Evolutionary conservation across 1,140 invertebrate species (phyloP).

Genomic region (Hormaphis cornu): DNA sequence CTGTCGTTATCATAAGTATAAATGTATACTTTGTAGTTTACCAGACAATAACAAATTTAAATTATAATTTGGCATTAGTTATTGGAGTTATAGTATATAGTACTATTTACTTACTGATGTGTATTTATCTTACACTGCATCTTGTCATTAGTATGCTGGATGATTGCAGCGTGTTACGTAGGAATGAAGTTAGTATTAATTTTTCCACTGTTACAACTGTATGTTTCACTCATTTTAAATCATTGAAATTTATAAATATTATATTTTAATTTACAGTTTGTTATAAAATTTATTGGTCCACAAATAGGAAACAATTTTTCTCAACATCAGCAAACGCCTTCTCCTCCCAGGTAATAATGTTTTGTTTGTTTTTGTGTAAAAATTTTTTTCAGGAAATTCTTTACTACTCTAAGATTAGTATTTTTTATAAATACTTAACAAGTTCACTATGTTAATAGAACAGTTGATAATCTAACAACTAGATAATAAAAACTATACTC

Average conservation of each 20-base stretch:
- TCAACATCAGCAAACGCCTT: background rate
- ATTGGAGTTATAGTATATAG: slow-evolving; percentile 33
- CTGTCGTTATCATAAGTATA: slow-evolving; percentile 63
- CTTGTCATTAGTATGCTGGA: slow-evolving; percentile 59
- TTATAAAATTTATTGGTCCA: slow-evolving; percentile 17
- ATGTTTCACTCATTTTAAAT: background rate
- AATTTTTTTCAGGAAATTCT: background rate
- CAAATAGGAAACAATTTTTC: background rate
- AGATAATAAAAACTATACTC: background rate
- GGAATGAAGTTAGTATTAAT: slow-evolving; percentile 35
- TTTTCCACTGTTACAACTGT: background rate
- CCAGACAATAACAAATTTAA: slow-evolving; percentile 8
- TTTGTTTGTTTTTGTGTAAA: background rate
- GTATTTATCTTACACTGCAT: slow-evolving; percentile 47
- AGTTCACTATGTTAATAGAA: too few relatives aligned
- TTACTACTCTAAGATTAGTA: too few relatives aligned
- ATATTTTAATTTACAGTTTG: slow-evolving; percentile 16
- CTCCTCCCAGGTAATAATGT: slow-evolving; percentile 3
- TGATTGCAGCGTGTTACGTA: slow-evolving; percentile 33
- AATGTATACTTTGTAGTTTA: slow-evolving; percentile 71
- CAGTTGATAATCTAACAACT: background rate
- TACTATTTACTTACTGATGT: slow-evolving; percentile 36
- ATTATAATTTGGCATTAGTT: slow-evolving; percentile 2
- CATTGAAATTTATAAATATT: background rate
- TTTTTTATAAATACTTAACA: too few relatives aligned